These are phyloP conservation scores for Lipotes vexillifer DNA, from an alignment of 2,113 vertebrate species.

Conservation along the genomic window DNA sequence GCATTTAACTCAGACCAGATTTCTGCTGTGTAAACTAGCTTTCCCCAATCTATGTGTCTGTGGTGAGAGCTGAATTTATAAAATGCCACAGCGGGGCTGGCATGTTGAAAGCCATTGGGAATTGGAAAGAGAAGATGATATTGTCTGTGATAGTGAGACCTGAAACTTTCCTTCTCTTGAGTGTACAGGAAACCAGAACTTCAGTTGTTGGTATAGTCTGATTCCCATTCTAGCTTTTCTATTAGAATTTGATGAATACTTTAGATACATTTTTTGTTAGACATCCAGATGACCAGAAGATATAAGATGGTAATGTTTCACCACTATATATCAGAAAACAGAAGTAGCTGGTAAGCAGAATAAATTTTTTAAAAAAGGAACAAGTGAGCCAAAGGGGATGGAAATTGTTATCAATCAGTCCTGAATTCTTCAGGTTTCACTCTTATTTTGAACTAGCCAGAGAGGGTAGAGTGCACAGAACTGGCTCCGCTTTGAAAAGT, in stretches of 20 bases:
- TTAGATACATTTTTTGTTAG: conserved; percentile 69
- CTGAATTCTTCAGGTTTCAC: conserved; percentile 46
- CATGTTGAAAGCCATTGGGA: conserved; percentile 42
- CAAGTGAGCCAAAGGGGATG: conserved; percentile 46
- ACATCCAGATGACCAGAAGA: conserved; percentile 75
- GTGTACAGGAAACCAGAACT: not conserved
- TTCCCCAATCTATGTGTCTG: conserved; percentile 16
- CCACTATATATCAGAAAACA: conserved; percentile 64
- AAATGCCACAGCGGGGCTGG: conserved; percentile 43
- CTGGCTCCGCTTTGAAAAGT: not conserved
- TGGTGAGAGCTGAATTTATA: conserved; percentile 67
- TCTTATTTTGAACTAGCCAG: conserved; percentile 6
- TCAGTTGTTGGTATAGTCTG: not conserved
- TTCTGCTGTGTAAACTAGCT: conserved; percentile 57
- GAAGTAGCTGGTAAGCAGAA: conserved; percentile 76
- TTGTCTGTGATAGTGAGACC: not conserved
- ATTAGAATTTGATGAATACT: conserved; percentile 58
- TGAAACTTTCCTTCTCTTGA: too few species aligned
- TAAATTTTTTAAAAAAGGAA: conserved; percentile 61
- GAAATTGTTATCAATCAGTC: conserved; percentile 60
- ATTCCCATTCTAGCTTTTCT: conserved; percentile 29
- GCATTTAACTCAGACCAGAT: conserved; percentile 69
- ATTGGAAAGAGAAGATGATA: conserved; percentile 51
- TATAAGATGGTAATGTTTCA: conserved; percentile 72
- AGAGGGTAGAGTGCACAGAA: not conserved